Conservation (phyloP, 2,113 vertebrate species). For the Bagarius yarrelli region DNA sequence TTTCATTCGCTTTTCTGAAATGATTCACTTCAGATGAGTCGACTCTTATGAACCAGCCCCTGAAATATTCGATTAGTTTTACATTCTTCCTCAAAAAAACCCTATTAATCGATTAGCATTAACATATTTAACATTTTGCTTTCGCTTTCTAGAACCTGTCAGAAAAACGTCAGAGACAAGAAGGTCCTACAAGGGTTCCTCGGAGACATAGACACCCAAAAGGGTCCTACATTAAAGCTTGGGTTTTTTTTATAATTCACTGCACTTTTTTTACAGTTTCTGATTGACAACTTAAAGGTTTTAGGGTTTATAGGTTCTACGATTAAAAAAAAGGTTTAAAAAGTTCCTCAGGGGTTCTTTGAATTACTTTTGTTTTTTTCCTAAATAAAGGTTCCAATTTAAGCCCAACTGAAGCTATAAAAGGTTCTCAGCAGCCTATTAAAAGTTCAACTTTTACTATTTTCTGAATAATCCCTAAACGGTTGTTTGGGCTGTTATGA, state of each 20-base stretch:
- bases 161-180: background rate
- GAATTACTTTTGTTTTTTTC: background rate
- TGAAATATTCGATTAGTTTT: background rate
- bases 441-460: background rate
- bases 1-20: conserved; percentile 1
- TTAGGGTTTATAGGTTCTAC: background rate
- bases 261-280: background rate
- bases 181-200: background rate
- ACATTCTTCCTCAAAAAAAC: background rate
- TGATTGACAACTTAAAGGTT: background rate
- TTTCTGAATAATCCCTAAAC: background rate
- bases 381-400: background rate
- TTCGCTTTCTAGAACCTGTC: background rate
- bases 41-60: background rate
- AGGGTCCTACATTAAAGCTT: background rate
- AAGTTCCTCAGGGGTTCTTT: background rate
- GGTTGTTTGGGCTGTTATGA: background rate
- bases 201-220: background rate
- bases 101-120: background rate
- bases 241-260: background rate
- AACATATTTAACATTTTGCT: background rate
- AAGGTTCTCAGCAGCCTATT: background rate
- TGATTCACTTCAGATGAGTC: background rate
- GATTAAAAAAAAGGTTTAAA: background rate
- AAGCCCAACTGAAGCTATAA: too few relatives aligned